Evolutionary conservation across 2,113 vertebrate species (phyloP).

Genomic region (Otis tarda): DNA sequence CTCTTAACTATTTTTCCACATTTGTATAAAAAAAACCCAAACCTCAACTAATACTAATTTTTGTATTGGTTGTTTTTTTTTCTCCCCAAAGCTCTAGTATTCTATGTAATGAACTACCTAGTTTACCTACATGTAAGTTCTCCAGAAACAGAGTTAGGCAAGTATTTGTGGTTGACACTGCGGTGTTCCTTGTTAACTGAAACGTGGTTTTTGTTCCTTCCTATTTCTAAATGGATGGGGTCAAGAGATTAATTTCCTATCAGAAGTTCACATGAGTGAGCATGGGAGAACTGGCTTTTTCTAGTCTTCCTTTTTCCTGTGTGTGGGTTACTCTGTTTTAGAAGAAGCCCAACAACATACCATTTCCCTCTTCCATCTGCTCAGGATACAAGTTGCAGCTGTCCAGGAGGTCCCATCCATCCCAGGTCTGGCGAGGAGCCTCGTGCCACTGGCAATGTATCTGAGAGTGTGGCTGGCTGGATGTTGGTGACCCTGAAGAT

Average conservation of each 20-base stretch:
- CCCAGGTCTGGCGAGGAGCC: background rate
- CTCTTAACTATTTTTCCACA: background rate
- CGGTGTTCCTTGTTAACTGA: background rate
- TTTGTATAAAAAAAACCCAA: background rate
- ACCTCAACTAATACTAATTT: background rate
- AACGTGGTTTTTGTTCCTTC: background rate
- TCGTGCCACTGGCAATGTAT: background rate
- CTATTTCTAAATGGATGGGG: background rate
- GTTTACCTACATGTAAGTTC: background rate
- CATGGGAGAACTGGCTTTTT: background rate
- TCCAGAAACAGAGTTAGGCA: background rate
- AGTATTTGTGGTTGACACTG: background rate
- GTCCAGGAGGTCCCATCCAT: background rate
- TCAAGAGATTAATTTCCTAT: background rate
- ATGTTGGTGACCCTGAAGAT: background rate
- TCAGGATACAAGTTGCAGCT: background rate
- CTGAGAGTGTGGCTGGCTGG: background rate
- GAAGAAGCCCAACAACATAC: background rate
- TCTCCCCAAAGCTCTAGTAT: background rate
- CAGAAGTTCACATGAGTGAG: background rate
- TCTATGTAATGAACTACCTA: background rate
- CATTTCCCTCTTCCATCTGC: background rate
- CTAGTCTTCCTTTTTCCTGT: background rate
- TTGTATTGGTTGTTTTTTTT: background rate
- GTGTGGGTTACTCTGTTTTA: background rate